These are phyloP conservation scores for Lochmaea capreae DNA, from an alignment of 2,888 invertebrate genomes.

Conservation along the genomic window DNA sequence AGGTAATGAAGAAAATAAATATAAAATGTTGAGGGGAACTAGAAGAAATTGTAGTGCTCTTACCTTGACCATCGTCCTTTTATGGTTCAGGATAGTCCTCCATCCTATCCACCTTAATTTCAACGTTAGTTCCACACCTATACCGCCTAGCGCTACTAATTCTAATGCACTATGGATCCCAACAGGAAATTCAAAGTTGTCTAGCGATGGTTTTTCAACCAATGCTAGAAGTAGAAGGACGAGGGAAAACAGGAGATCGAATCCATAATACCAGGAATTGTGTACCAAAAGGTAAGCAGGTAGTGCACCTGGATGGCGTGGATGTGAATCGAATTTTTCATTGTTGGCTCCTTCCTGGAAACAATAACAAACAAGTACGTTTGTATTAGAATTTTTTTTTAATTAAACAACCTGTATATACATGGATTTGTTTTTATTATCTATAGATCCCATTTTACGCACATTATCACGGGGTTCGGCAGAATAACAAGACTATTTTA, in stretches of 20 bases:
- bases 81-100: slow-evolving; percentile 84
- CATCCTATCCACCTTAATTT: slow-evolving; percentile 89
- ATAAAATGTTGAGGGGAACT: too few species aligned
- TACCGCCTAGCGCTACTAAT: slow-evolving; percentile 78
- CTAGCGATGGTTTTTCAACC: slow-evolving; percentile 84
- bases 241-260: slow-evolving; percentile 82
- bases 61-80: slow-evolving; percentile 88
- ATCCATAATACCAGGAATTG: slow-evolving; percentile 86
- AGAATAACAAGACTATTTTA: too few species aligned
- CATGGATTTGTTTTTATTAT: too few species aligned
- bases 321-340: slow-evolving; percentile 91
- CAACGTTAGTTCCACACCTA: slow-evolving; percentile 81
- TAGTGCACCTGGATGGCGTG: slow-evolving; percentile 82
- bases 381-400: neutral
- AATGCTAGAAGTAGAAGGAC: slow-evolving; percentile 80
- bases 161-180: slow-evolving; percentile 87
- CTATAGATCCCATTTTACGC: too few species aligned
- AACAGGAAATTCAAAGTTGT: slow-evolving; percentile 79
- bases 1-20: too few species aligned
- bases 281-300: slow-evolving; percentile 90
- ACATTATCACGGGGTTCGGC: too few species aligned
- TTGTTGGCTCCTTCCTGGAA: slow-evolving; percentile 88
- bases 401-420: too few species aligned
- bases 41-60: too few species aligned
- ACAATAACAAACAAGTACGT: neutral